These are phyloP conservation scores for Notospermus geniculatus DNA, from an alignment of 1,140 invertebrate species.

Conservation along the genomic window DNA sequence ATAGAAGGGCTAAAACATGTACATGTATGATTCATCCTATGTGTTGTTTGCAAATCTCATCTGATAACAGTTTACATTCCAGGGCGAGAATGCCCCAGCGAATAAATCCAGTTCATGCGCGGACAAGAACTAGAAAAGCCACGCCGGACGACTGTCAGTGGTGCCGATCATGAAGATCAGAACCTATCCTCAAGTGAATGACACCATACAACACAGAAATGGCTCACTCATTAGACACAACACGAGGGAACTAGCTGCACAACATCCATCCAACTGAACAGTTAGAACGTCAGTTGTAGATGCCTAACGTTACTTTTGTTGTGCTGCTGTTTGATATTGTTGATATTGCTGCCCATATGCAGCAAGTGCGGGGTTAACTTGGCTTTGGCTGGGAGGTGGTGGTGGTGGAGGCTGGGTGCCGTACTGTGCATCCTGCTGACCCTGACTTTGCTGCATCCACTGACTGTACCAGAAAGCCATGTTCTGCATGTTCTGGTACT, in stretches of 20 bases:
- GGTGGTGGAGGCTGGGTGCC: conserved; percentile 8
- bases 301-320: background rate
- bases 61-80: no score
- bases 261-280: background rate
- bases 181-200: background rate
- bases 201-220: background rate
- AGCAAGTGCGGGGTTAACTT: conserved; percentile 9
- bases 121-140: no score
- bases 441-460: conserved; percentile 22
- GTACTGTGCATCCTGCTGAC: background rate
- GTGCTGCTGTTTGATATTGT: background rate
- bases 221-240: background rate
- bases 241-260: background rate
- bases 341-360: conserved; percentile 13
- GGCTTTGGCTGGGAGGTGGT: conserved; percentile 8
- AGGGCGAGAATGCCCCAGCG: no score
- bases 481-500: conserved; percentile 14
- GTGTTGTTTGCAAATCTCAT: no score
- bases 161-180: background rate
- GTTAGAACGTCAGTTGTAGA: background rate
- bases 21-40: no score
- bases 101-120: no score
- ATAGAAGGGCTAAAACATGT: no score
- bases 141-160: no score
- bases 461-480: conserved; percentile 28